phyloP scores from a whole-genome alignment of 2,888 invertebrate genomes.

The Machimus rusticus region DNA sequence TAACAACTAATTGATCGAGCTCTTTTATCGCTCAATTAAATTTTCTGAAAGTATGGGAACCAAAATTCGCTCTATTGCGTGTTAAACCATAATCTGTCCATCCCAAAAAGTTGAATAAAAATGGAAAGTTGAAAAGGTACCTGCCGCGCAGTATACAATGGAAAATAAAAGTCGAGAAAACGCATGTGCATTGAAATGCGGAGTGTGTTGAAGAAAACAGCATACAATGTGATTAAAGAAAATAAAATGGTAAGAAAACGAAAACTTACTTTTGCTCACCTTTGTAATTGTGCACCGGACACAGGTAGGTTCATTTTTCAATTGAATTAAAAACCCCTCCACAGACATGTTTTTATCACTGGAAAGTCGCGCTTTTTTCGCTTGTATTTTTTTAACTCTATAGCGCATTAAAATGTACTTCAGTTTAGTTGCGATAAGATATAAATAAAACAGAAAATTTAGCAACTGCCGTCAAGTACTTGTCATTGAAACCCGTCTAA shows the following conservation, averaged over 20 bases:
- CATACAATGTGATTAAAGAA: neutral
- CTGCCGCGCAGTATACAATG: neutral
- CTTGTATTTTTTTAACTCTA: neutral
- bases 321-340: neutral
- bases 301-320: neutral
- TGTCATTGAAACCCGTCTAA: neutral
- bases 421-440: neutral
- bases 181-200: neutral
- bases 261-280: neutral
- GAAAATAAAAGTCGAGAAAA: neutral
- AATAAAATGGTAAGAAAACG: neutral
- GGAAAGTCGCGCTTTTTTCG: neutral
- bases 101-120: neutral
- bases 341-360: neutral
- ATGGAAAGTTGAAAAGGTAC: neutral
- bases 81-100: neutral
- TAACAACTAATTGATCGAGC: neutral
- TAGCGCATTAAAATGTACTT: neutral
- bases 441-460: neutral
- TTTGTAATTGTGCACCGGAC: neutral
- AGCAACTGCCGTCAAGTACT: neutral
- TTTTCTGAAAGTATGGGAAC: neutral
- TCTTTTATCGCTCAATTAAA: neutral
- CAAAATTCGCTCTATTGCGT: neutral
- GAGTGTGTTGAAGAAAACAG: neutral